Conservation (phyloP, 2,797 vertebrate species). For the Microctenopoma lineatum region DNA sequence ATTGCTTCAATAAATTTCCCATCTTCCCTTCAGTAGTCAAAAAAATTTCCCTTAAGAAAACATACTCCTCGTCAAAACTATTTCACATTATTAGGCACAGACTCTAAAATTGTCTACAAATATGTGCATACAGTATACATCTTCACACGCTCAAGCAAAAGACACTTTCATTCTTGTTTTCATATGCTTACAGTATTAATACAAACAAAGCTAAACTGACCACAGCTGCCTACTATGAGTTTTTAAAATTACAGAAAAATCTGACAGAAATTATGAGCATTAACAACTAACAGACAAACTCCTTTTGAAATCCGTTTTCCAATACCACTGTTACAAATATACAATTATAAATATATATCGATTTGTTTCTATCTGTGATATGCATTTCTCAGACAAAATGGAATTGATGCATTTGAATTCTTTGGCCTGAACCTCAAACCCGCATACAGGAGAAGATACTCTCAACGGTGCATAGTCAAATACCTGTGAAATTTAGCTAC, state of each 20-base stretch:
- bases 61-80: constrained; percentile 49
- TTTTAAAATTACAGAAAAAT: constrained; percentile 53
- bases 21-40: constrained; percentile 43
- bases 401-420: constrained; percentile 67
- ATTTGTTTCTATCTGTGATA: constrained; percentile 63
- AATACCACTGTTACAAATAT: constrained; percentile 68
- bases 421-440: constrained; percentile 69
- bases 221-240: constrained; percentile 76
- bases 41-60: constrained; percentile 71
- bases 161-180: constrained; percentile 36
- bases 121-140: constrained; percentile 50
- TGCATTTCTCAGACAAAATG: constrained; percentile 65
- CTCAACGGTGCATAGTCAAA: constrained; percentile 79
- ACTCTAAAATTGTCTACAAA: constrained; percentile 57
- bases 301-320: constrained; percentile 52
- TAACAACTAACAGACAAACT: constrained; percentile 58
- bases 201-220: constrained; percentile 49
- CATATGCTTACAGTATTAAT: constrained; percentile 39
- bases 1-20: constrained; percentile 76
- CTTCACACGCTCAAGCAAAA: constrained; percentile 27
- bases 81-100: constrained; percentile 67
- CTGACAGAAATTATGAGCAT: constrained; percentile 50
- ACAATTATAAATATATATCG: constrained; percentile 77
- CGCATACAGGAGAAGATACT: constrained; percentile 48
- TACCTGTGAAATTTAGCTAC: constrained; percentile 73